These are phyloP conservation scores for Lathronympha strigana DNA, from an alignment of 2,888 invertebrate genomes.

Conservation along the genomic window DNA sequence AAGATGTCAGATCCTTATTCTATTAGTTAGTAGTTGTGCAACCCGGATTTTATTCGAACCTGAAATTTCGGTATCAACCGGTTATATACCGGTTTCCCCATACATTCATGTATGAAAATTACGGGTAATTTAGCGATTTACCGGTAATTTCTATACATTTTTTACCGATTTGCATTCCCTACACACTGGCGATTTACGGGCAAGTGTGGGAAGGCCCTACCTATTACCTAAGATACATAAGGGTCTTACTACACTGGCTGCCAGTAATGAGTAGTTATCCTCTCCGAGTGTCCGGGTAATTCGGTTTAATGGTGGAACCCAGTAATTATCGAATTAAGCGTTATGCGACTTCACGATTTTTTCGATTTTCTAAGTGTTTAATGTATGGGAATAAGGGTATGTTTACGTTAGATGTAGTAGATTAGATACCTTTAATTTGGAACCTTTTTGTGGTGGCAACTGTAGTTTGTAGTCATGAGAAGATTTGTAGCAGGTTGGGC, in stretches of 20 bases:
- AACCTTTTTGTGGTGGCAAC: background rate
- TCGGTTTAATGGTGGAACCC: conserved; percentile 76
- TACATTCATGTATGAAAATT: no score
- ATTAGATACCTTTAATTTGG: conserved; percentile 11
- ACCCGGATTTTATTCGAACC: no score
- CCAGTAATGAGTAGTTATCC: conserved; percentile 77
- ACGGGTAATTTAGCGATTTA: no score
- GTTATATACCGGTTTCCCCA: no score
- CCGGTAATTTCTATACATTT: no score
- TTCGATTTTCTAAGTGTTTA: conserved; percentile 49
- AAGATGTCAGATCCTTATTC: background rate
- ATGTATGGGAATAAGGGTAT: conserved; percentile 36
- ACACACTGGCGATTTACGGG: no score
- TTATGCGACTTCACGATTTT: conserved; percentile 44
- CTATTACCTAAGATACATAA: background rate
- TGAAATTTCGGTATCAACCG: no score
- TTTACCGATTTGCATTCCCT: no score
- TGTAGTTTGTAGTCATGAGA: background rate
- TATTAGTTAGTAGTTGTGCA: no score
- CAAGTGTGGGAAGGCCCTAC: no score
- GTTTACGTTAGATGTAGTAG: conserved; percentile 19
- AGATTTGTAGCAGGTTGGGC: background rate
- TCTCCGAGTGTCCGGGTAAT: conserved; percentile 81
- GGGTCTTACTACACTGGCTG: conserved; percentile 48
- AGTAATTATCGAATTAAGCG: conserved; percentile 79